These are phyloP conservation scores for Cephus rjabovi DNA, from an alignment of 2,888 invertebrate genomes.

Conservation along the genomic window DNA sequence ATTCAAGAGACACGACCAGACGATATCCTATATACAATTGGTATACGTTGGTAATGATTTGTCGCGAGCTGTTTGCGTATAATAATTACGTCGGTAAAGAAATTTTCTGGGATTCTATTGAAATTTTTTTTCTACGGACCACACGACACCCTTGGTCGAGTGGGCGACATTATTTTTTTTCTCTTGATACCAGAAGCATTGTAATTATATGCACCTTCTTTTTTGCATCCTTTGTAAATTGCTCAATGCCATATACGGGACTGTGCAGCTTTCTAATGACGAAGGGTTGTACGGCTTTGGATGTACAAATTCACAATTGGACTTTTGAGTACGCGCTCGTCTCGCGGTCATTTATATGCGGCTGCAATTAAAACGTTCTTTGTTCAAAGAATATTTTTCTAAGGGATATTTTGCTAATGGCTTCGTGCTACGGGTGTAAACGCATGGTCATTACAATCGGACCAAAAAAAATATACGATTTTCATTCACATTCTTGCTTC, in stretches of 20 bases:
- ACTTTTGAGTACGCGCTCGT: background rate
- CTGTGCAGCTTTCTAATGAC: background rate
- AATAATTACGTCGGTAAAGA: background rate
- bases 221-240: background rate
- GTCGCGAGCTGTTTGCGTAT: background rate
- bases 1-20: conserved; percentile 60
- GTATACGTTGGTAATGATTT: background rate
- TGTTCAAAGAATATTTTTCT: background rate
- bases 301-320: background rate
- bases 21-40: background rate
- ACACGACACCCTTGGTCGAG: background rate
- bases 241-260: background rate
- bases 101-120: background rate
- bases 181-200: background rate
- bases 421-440: background rate
- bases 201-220: background rate
- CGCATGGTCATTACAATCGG: background rate
- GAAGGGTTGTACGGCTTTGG: background rate
- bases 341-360: background rate
- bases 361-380: background rate
- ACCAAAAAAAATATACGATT: too few species aligned
- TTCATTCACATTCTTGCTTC: background rate
- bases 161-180: background rate
- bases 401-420: background rate
- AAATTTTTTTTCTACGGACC: background rate